Evolutionary conservation across 2,888 invertebrate species (phyloP).

Genomic region (Phortica magna): DNA sequence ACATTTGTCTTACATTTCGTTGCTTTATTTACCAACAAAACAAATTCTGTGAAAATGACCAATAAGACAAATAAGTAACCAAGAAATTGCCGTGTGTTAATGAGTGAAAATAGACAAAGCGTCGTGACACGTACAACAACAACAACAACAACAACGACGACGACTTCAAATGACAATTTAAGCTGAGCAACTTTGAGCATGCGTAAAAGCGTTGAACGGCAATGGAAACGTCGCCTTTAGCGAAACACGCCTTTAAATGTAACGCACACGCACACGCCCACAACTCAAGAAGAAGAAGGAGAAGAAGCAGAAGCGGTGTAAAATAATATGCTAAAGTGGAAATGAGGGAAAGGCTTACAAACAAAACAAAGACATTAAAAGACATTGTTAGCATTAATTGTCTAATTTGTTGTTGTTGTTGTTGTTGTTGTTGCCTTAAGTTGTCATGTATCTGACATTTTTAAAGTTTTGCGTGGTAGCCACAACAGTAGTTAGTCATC

Average conservation of each 20-base stretch:
- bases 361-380: constrained; percentile 19
- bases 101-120: not conserved
- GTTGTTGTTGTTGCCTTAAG: not conserved
- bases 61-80: not conserved
- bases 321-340: not conserved
- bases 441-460: constrained; percentile 15
- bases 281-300: not conserved
- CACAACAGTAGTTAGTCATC: constrained; percentile 17
- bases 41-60: too few species aligned
- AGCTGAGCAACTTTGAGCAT: not conserved
- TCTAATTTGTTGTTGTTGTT: constrained; percentile 67
- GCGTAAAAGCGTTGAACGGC: not conserved
- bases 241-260: not conserved
- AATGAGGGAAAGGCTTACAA: not conserved
- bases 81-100: not conserved
- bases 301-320: not conserved
- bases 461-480: not conserved
- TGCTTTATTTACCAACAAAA: too few species aligned
- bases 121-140: not conserved
- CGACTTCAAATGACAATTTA: not conserved
- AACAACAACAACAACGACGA: not conserved
- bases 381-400: constrained; percentile 66
- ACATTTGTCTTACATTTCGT: too few species aligned
- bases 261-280: constrained; percentile 4
- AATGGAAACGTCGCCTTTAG: not conserved